A percentile compares a stretch with the other conserved stretches of the same genome.
Evolutionary conservation across 2,888 invertebrate genomes (phyloP).

Genomic region (Leptopilina syphax): DNA sequence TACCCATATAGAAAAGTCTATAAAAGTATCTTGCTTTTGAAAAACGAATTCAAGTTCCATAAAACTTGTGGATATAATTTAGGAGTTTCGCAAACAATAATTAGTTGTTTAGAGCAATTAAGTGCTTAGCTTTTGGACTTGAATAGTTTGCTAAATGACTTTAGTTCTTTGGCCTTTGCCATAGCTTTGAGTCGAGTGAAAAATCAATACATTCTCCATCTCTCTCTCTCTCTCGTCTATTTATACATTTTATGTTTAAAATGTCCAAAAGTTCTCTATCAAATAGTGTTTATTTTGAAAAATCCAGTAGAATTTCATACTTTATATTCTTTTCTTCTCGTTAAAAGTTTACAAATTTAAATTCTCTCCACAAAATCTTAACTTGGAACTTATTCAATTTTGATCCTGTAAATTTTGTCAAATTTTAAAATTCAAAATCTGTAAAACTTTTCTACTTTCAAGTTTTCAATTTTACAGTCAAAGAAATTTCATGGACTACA

Average conservation of each 20-base stretch:
- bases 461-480: not conserved
- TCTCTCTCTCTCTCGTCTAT: no score
- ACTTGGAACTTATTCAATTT: conserved; percentile 1
- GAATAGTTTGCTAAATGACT: conserved; percentile 26
- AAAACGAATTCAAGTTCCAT: not conserved
- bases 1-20: no score
- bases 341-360: not conserved
- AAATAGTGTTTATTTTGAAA: not conserved
- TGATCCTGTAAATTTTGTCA: not conserved
- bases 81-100: not conserved
- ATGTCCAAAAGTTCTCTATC: not conserved
- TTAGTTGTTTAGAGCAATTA: not conserved
- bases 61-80: not conserved
- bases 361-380: not conserved
- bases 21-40: not conserved
- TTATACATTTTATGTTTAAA: not conserved
- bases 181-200: not conserved
- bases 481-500: no score
- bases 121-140: conserved; percentile 14
- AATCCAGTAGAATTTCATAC: not conserved
- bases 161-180: conserved; percentile 25
- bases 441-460: not conserved
- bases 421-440: not conserved
- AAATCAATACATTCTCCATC: not conserved
- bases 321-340: not conserved